Evolutionary conservation across 1,140 invertebrate species (phyloP), one percentile per base, ranked within the genome.

Genomic region (Pteromalus puparum): DNA sequence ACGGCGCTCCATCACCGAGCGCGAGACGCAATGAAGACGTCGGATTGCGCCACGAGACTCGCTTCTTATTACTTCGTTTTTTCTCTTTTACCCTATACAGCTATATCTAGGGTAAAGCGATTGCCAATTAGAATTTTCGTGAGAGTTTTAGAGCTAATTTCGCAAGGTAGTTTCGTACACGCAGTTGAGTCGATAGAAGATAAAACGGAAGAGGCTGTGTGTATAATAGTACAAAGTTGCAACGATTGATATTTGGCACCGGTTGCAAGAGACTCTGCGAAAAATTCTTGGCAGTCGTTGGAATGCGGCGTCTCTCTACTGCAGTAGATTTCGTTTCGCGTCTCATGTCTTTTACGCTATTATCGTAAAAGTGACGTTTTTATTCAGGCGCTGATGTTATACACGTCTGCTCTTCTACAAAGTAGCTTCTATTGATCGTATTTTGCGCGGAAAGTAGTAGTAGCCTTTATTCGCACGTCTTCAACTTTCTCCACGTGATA

Each of bases 1-100:
- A 88, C 88, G 74, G 82, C 87, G 86, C 87, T 89, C 87, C 86
- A 90, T 91, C 90, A 90, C 88, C 30, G 30, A 2, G 30, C 87
- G 53, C 75, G 38, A 9, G 9, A 4, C 46, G 82, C 72, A 88
- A 91, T 89, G 89, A 88, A 89, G 88, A 89, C 85, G 86, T 89
- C 81, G 83, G 38, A 53, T 53, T 53, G 48, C 48, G 48, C 12
- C 48, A 18, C 13, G 48, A 53, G 1, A n/a, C n/a, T 68, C 38
- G 85, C 70, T 72, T 42, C 67, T 81, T 82, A 38, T 53, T 68
- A 21, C 21, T 42, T n/a, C 30, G 30, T 68, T 67, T 30, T 1
- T 24, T 30, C n/a, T 79, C 7, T 70, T 24, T 12, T 15, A 53
- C 13, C 18, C 48, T 1, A 1, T 53, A 5, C 46, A 9, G 38